phyloP scores from a whole-genome alignment of 2,113 vertebrate genomes.

The Anarhynchus alexandrinus region DNA sequence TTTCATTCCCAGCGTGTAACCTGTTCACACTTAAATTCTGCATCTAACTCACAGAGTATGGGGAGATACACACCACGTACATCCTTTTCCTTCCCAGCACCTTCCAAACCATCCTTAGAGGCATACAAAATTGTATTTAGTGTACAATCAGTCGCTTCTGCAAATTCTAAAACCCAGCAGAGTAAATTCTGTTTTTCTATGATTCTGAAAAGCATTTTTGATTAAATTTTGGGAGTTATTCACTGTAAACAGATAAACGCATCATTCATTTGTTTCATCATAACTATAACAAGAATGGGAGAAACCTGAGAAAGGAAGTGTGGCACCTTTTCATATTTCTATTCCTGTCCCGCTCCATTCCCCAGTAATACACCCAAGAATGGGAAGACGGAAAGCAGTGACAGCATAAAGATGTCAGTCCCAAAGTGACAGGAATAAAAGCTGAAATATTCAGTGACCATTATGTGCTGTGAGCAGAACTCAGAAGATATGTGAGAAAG shows the following conservation, averaged over 20 bases:
- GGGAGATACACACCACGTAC: neutral
- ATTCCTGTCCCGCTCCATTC: neutral
- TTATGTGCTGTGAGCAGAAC: neutral
- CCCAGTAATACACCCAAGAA: neutral
- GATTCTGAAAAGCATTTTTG: neutral
- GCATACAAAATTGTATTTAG: neutral
- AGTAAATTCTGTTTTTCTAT: neutral
- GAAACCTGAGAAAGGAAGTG: neutral
- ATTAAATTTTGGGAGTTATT: neutral
- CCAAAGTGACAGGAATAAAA: neutral
- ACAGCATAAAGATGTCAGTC: neutral
- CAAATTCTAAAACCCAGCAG: neutral
- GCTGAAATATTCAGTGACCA: neutral
- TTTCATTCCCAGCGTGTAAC: neutral
- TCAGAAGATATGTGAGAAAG: neutral
- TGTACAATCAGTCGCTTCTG: neutral
- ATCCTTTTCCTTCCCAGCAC: neutral
- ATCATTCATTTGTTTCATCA: neutral
- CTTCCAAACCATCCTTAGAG: neutral
- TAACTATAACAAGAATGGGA: neutral
- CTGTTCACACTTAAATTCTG: neutral
- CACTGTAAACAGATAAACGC: neutral
- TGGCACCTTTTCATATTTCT: neutral
- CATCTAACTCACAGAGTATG: neutral
- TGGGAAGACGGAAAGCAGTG: neutral